Evolutionary conservation across 2,888 invertebrate genomes (phyloP), one percentile per base, ranked within the genome.

Genomic region (Eucera pruinosa): DNA sequence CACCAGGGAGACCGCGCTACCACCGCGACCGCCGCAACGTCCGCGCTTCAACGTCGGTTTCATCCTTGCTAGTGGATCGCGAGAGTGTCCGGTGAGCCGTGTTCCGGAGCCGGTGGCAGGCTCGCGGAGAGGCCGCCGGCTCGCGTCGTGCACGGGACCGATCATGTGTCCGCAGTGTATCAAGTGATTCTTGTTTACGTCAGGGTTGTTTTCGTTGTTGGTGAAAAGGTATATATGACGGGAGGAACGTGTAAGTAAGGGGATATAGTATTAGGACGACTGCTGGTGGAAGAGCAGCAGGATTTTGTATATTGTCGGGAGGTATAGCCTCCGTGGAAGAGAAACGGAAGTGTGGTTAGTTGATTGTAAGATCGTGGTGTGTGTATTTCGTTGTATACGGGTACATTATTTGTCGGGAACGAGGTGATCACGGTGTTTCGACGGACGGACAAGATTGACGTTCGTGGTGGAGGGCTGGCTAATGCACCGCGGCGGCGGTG

Each of bases 401-500:
- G 30, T 30, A 36, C 36, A 5, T 36, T 36, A 9, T 36, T 36
- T 2, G 3, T 36, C 36, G 57, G 18, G 15, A 7, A 18, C 6
- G 20, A 47, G 52, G 60, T 66, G 60, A 66, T 41, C 50, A 75
- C 11, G 27, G 75, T 75, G 75, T 75, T 75, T 54, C 54, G 25
- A 50, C 50, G 50, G 47, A 65, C 45, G 78, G 78, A 67, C 67
- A 67, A 69, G 65, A 81, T 62, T 52, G 71, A 79, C 69, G 68
- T 82, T 80, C 81, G 91, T 87, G 86, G 90, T 91, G 91, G 91
- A 91, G 90, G 91, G 91, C 87, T 92, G 92, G 89, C 86, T 97
- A 96, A 97, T 97, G 94, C 97, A 97, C 93, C 92, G 87, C 91
- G 92, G 92, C 92, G 92, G 93, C 93, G 92, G 86, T 93, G 87